Conservation (phyloP, 2,888 invertebrate genomes). For the Steinernema hermaphroditum region DNA sequence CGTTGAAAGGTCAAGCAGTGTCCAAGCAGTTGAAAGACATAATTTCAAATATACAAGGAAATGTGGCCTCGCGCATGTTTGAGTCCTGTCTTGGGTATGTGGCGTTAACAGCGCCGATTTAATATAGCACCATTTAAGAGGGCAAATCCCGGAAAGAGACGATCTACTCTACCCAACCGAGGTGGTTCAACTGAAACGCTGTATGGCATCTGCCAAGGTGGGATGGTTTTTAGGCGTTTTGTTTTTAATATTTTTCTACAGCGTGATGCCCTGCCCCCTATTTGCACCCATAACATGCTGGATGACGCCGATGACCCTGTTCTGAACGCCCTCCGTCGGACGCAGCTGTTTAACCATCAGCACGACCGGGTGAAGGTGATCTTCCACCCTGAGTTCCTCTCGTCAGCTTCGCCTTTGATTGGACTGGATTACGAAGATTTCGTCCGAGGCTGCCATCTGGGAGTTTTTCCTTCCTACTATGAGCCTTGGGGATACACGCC, state of each 20-base stretch:
- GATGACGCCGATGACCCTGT: constrained; percentile 86
- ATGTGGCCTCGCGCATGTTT: constrained; percentile 74
- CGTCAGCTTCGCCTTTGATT: constrained; percentile 93
- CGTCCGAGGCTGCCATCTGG: constrained; percentile 95
- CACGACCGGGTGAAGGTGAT: constrained; percentile 95
- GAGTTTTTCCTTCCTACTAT: constrained; percentile 98
- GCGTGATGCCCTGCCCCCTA: constrained; percentile 79
- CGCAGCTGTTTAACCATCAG: constrained; percentile 88
- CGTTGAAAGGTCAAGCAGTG: constrained; percentile 92
- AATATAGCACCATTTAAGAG: constrained; percentile 73
- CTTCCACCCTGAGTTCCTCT: constrained; percentile 97
- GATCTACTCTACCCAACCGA: constrained; percentile 84
- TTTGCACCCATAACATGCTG: constrained; percentile 95
- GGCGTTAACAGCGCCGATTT: too few species aligned
- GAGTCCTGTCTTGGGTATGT: constrained; percentile 47
- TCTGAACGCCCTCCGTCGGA: constrained; percentile 81
- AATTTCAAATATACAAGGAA: constrained; percentile 84
- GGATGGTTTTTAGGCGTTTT: constrained; percentile 20
- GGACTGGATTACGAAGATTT: constrained; percentile 98
- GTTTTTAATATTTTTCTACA: constrained; percentile 33
- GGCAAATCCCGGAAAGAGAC: constrained; percentile 81
- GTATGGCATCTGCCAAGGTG: constrained; percentile 79
- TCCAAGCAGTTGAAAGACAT: constrained; percentile 89
- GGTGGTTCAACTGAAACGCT: constrained; percentile 89
- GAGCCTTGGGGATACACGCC: constrained; percentile 99